Evolutionary conservation across 2,888 invertebrate genomes (phyloP).

Genomic region (Didymodactylos carnosus): DNA sequence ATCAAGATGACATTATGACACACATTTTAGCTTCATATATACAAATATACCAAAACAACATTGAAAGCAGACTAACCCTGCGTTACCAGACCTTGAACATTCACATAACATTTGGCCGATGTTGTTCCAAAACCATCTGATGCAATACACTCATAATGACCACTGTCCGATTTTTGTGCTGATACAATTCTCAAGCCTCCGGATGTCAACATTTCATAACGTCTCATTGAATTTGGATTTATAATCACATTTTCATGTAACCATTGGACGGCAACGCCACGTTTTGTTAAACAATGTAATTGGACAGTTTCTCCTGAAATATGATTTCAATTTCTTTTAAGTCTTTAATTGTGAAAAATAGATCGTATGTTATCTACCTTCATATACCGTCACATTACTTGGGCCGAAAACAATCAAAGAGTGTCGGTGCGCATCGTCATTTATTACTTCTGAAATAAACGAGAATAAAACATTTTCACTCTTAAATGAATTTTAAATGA

Average conservation of each 20-base stretch:
- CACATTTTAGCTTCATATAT: too few species aligned
- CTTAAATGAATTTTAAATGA: neutral
- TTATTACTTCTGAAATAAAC: neutral
- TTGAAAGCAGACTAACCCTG: too few species aligned
- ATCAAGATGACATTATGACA: too few species aligned
- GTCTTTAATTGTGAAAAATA: too few species aligned
- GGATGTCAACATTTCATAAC: constrained; percentile 8
- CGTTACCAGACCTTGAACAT: neutral
- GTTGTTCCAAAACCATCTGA: constrained; percentile 43
- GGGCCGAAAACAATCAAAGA: constrained; percentile 9
- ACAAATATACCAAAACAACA: too few species aligned
- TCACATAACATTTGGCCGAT: constrained; percentile 9
- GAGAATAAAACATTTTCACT: neutral
- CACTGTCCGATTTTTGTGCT: constrained; percentile 42
- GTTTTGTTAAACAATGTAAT: constrained; percentile 5
- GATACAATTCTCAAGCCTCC: constrained; percentile 12
- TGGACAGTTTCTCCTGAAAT: constrained; percentile 6
- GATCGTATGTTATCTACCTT: too few species aligned
- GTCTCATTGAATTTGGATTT: constrained; percentile 7
- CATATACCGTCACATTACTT: constrained; percentile 9
- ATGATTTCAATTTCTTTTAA: too few species aligned
- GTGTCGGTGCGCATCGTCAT: neutral
- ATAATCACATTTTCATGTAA: constrained; percentile 13
- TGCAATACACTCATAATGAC: constrained; percentile 71
- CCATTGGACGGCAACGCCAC: constrained; percentile 2